These are phyloP conservation scores for Phalera bucephala DNA, from an alignment of 2,888 invertebrate species.

Conservation along the genomic window DNA sequence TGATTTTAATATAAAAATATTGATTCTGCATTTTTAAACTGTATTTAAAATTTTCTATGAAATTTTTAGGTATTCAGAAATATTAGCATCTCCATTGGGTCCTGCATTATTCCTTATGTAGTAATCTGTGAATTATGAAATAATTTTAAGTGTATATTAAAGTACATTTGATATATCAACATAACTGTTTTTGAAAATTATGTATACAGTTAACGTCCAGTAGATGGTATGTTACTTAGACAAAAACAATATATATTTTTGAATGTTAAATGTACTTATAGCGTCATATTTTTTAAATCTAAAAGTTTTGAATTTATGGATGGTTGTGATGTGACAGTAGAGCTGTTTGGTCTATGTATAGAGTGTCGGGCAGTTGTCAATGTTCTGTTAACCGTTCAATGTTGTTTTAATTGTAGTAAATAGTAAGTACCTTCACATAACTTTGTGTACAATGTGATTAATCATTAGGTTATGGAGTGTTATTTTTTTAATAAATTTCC, in stretches of 20 bases:
- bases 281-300: conserved; percentile 50
- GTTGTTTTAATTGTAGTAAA: conserved; percentile 9
- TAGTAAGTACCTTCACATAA: conserved; percentile 5
- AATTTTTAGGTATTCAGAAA: neutral
- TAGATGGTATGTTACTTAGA: conserved; percentile 40
- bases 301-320: conserved; percentile 63
- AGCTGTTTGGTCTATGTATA: conserved; percentile 15
- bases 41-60: conserved; percentile 14
- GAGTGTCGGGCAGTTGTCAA: conserved; percentile 14
- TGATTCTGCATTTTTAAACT: conserved; percentile 6
- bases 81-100: neutral
- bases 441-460: conserved; percentile 6
- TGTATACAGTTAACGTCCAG: conserved; percentile 54
- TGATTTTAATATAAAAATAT: neutral
- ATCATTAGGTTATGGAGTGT: conserved; percentile 15
- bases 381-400: conserved; percentile 17
- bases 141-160: too few species aligned
- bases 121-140: too few species aligned
- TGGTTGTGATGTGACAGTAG: conserved; percentile 69
- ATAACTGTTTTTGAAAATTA: conserved; percentile 21
- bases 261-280: conserved; percentile 29
- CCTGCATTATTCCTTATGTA: too few species aligned
- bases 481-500: conserved; percentile 14
- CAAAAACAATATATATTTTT: conserved; percentile 47
- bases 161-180: too few species aligned